phyloP scores from a whole-genome alignment of 2,888 invertebrate genomes.

The Pollenia amentaria region DNA sequence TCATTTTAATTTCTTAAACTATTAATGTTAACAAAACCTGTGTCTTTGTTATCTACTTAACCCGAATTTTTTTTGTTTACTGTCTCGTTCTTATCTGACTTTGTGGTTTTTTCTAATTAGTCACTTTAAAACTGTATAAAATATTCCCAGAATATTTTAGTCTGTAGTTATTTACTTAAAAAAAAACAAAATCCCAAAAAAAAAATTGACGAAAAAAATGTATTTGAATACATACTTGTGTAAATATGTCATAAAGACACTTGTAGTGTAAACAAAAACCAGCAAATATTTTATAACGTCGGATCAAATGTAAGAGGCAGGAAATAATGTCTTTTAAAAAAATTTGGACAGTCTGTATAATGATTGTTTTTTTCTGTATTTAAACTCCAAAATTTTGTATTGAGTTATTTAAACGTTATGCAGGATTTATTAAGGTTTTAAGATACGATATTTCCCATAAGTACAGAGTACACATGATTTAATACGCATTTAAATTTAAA shows the following conservation, averaged over 20 bases:
- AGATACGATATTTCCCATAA: not conserved
- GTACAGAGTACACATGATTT: slow-evolving; percentile 24
- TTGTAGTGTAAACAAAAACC: not conserved
- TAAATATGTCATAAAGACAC: slow-evolving; percentile 6
- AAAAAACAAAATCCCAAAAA: not conserved
- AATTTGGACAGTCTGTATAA: too few relatives aligned
- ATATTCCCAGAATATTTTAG: slow-evolving; percentile 21
- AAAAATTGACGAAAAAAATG: slow-evolving; percentile 1
- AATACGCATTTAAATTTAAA: slow-evolving; percentile 60
- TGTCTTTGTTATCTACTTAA: not conserved
- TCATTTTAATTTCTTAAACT: too few relatives aligned
- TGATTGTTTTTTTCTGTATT: too few relatives aligned
- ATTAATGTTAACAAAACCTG: too few relatives aligned
- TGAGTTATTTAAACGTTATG: not conserved
- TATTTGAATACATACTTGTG: slow-evolving; percentile 22
- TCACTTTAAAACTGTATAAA: slow-evolving; percentile 16
- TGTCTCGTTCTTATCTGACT: slow-evolving; percentile 35
- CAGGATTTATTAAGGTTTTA: not conserved
- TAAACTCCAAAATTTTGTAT: too few relatives aligned
- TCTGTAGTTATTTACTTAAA: slow-evolving; percentile 30
- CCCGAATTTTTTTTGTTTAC: slow-evolving; percentile 1
- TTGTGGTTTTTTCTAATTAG: slow-evolving; percentile 34
- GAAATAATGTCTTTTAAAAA: not conserved
- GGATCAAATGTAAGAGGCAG: not conserved
- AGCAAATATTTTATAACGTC: not conserved